phyloP scores from a whole-genome alignment of 1,140 invertebrate species.

The Goniozus legneri region DNA sequence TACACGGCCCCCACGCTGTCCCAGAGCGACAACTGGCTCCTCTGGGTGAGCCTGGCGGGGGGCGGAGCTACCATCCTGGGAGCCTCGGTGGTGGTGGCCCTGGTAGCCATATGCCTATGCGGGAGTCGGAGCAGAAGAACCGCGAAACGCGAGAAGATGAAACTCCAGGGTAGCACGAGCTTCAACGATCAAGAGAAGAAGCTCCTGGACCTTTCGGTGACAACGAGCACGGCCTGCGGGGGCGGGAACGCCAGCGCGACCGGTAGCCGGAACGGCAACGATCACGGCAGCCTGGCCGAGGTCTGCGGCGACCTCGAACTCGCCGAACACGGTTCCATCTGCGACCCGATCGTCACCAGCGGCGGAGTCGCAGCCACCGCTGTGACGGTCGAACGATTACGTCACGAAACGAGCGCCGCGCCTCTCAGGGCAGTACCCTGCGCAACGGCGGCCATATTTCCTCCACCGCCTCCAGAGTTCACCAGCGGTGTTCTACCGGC shows the following conservation, averaged over 20 bases:
- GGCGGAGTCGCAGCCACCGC: constrained; percentile 56
- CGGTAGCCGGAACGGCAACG: constrained; percentile 32
- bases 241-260: neutral
- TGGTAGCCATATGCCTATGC: constrained; percentile 59
- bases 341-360: constrained; percentile 34
- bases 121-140: constrained; percentile 53
- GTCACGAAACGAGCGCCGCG: constrained; percentile 37
- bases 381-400: constrained; percentile 74
- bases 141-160: constrained; percentile 58
- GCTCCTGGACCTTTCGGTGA: constrained; percentile 72
- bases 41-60: constrained; percentile 58
- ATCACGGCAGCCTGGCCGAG: constrained; percentile 53
- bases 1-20: constrained; percentile 63
- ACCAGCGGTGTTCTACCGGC: constrained; percentile 60
- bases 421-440: constrained; percentile 31
- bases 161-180: constrained; percentile 70
- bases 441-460: constrained; percentile 57
- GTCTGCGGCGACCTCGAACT: constrained; percentile 53
- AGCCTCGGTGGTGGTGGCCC: constrained; percentile 52
- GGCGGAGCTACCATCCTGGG: constrained; percentile 54
- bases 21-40: constrained; percentile 59
- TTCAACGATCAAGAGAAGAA: constrained; percentile 84
- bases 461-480: constrained; percentile 63
- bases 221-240: constrained; percentile 67
- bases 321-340: constrained; percentile 54